Conservation (phyloP, 1,140 invertebrate genomes). For the Prorops nasuta region DNA sequence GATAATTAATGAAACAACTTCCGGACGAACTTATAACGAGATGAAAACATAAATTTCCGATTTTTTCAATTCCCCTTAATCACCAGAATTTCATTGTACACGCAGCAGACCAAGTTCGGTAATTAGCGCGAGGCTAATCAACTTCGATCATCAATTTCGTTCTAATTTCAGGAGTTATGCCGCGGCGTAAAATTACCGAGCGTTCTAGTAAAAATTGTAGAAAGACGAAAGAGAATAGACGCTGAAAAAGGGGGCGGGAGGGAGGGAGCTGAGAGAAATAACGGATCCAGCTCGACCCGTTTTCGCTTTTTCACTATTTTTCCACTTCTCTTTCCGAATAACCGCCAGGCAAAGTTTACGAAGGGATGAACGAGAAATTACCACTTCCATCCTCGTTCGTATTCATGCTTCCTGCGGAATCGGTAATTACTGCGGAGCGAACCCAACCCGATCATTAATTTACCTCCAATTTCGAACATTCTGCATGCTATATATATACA, state of each 20-base stretch:
- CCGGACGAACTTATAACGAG: too few species aligned
- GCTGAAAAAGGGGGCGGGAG: background rate
- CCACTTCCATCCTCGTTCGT: conserved; percentile 5
- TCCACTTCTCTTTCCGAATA: background rate
- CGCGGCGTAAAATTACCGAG: too few species aligned
- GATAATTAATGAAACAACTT: too few species aligned
- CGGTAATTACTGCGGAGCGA: conserved; percentile 12
- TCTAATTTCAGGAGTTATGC: too few species aligned
- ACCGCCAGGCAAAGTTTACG: conserved; percentile 1
- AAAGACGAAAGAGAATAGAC: background rate
- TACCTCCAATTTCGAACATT: conserved; percentile 10
- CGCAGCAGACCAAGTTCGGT: too few species aligned
- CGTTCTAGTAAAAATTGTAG: background rate
- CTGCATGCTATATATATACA: too few species aligned
- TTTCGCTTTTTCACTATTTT: background rate
- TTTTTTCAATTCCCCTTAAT: too few species aligned
- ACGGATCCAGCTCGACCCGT: background rate
- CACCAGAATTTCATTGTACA: too few species aligned
- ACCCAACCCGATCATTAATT: conserved; percentile 13
- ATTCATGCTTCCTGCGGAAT: conserved; percentile 3
- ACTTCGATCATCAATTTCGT: too few species aligned
- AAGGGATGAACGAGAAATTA: conserved; percentile 13
- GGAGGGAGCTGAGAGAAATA: background rate
- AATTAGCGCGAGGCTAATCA: too few species aligned
- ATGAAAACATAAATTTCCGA: too few species aligned